phyloP scores from a whole-genome alignment of 1,140 invertebrate species.

The Lordiphosa mommai region DNA sequence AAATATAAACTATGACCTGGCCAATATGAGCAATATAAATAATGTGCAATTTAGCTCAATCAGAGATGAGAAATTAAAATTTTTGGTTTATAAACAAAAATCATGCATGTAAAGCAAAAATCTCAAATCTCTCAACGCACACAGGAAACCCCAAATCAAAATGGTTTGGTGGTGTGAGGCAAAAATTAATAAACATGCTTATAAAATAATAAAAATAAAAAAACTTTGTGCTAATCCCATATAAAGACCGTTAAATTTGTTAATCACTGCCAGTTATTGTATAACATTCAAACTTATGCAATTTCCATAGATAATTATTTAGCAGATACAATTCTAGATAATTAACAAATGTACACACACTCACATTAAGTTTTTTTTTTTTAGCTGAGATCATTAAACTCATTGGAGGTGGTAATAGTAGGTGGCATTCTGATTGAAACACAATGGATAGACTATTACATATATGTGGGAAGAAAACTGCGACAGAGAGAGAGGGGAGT shows the following conservation, averaged over 20 bases:
- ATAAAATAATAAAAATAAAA: conserved; percentile 31
- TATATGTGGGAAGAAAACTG: too few relatives aligned
- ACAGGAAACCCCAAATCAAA: neutral
- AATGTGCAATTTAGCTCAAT: neutral
- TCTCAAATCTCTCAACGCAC: conserved; percentile 3
- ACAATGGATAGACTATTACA: too few relatives aligned
- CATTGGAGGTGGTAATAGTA: neutral
- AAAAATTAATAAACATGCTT: neutral
- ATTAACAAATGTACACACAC: conserved; percentile 11
- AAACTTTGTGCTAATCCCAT: conserved; percentile 14
- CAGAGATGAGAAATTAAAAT: conserved; percentile 17
- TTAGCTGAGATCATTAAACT: neutral
- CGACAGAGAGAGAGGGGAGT: too few relatives aligned
- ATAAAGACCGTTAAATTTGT: conserved; percentile 17
- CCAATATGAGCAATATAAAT: conserved; percentile 17
- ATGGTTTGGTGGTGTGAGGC: neutral
- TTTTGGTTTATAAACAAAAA: conserved; percentile 32
- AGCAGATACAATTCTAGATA: conserved; percentile 9
- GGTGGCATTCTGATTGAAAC: neutral
- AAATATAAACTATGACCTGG: conserved; percentile 35
- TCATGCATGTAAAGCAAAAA: conserved; percentile 14
- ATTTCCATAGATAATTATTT: conserved; percentile 9
- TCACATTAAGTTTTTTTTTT: neutral
- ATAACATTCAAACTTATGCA: neutral
- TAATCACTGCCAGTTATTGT: conserved; percentile 4